A percentile compares a stretch with the other conserved stretches of the same genome.
Evolutionary conservation across 2,113 vertebrate species (phyloP).

Genomic region (Pelobates fuscus): DNA sequence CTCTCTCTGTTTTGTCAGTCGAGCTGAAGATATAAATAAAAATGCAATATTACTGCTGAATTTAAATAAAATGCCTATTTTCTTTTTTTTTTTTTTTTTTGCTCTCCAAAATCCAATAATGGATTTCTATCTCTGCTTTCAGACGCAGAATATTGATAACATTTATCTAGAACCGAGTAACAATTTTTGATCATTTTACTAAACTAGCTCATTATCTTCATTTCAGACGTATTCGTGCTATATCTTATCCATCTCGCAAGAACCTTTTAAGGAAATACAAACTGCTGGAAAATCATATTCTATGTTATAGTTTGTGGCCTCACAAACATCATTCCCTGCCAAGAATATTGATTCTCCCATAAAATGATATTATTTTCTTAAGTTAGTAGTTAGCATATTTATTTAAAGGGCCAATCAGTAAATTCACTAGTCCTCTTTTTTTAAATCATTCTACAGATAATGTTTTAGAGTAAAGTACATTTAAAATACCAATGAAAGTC

Average conservation of each 20-base stretch:
- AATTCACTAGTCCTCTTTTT: too few species aligned
- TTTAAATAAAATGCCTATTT: conserved; percentile 30
- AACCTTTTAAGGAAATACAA: neutral
- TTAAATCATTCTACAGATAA: too few species aligned
- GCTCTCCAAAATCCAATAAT: conserved; percentile 13
- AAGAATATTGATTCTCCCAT: too few species aligned
- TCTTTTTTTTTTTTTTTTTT: neutral
- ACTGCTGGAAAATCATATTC: neutral
- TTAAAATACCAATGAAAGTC: too few species aligned
- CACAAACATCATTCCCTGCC: too few species aligned
- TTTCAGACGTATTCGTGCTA: neutral
- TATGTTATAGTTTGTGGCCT: neutral
- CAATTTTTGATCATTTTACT: conserved; percentile 5
- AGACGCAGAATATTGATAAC: conserved; percentile 4
- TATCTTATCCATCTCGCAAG: neutral
- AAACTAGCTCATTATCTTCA: neutral
- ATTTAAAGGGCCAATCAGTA: too few species aligned
- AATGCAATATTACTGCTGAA: conserved; percentile 17
- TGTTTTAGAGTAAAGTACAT: too few species aligned
- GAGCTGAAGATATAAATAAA: conserved; percentile 4
- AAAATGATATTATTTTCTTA: too few species aligned
- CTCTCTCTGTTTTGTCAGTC: conserved; percentile 15
- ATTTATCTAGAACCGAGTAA: conserved; percentile 6
- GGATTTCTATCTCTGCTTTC: neutral
- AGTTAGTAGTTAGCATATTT: too few species aligned